Evolutionary conservation across 2,113 vertebrate genomes (phyloP), one percentile per base, ranked within the genome.

Genomic region (Hucho hucho): DNA sequence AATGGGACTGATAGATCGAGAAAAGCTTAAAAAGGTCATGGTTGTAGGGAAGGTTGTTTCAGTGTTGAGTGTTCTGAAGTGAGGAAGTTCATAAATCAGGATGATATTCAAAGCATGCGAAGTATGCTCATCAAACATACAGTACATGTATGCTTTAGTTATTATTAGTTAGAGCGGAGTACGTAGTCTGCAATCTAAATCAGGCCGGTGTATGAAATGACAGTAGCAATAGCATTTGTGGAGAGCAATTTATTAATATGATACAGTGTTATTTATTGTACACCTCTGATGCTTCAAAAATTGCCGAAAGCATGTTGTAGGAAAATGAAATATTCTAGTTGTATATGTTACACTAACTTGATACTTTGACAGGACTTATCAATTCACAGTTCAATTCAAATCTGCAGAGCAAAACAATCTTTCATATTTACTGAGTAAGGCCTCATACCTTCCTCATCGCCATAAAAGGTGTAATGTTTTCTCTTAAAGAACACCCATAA

Each of bases 401-500:
- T 5, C 20, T 61, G 53, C 20, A 56, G 20, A 56, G 53, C 13
- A 56, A 18, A 56, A 56, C 18, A 20, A 56, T 20, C 53, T 1
- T 56, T 56, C 6, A 61, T 22, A 61, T 61, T 6, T 22, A 61
- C 58, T 5, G 20, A 56, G 13, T 61, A 61, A 22, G 58, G 58
- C n/a, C 18, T 59, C 5, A 20, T 29, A 5, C 26, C 28, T 28
- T 26, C 26, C 6, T 4, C 64, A 25, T 65, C 25, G 9, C 64
- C 29, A 69, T 80, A 77, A 70, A 77, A 47, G 24, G 68, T 66
- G 32, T 71, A 71, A 32, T 65, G 56, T 75, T 80, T 79, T 75
- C 28, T 22, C 70, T 77, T 66, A 72, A 72, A 79, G 73, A 67
- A 69, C 69, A 66, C 72, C 68, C 74, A 61, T 79, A 79, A 81